Conservation (phyloP, 2,113 vertebrate species). For the Platichthys stellatus region DNA sequence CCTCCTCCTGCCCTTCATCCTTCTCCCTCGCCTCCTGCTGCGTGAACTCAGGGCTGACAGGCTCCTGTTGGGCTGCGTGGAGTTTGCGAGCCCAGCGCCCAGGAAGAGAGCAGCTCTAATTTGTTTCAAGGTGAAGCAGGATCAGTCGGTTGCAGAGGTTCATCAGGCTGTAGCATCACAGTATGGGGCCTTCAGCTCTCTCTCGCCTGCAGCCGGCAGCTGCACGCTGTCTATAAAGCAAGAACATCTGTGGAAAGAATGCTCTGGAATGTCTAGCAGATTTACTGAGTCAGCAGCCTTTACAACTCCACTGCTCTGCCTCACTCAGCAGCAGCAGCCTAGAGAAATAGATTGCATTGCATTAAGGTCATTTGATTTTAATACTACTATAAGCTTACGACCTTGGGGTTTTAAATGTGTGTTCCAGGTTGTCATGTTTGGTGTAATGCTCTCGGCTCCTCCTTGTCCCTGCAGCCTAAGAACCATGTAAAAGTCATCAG, state of each 20-base stretch:
- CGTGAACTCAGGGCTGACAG: slow-evolving; percentile 65
- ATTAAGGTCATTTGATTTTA: slow-evolving; percentile 26
- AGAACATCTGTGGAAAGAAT: slow-evolving; percentile 69
- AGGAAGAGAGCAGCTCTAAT: slow-evolving; percentile 62
- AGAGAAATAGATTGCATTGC: slow-evolving; percentile 9
- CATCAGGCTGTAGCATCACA: slow-evolving; percentile 36
- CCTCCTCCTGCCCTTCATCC: slow-evolving; percentile 43
- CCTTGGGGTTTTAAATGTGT: slow-evolving; percentile 53
- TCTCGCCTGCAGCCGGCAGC: slow-evolving; percentile 53
- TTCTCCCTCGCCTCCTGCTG: slow-evolving; percentile 45
- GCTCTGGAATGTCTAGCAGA: slow-evolving; percentile 56
- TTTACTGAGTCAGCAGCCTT: slow-evolving; percentile 66
- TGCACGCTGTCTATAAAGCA: slow-evolving; percentile 62
- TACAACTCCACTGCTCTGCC: slow-evolving; percentile 13
- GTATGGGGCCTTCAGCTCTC: slow-evolving; percentile 57
- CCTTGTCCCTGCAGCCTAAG: slow-evolving; percentile 41
- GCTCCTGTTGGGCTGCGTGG: slow-evolving; percentile 53
- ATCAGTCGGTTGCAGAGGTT: slow-evolving; percentile 36
- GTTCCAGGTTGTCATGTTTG: slow-evolving; percentile 59
- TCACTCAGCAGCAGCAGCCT: slow-evolving; percentile 15
- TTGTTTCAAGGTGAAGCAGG: slow-evolving; percentile 77
- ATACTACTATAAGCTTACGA: slow-evolving; percentile 18
- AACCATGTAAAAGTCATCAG: slow-evolving; percentile 67
- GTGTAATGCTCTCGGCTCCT: slow-evolving; percentile 31
- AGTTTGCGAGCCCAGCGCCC: slow-evolving; percentile 48